phyloP scores from a whole-genome alignment of 2,797 vertebrate species.

The Sebastes iracundus region DNA sequence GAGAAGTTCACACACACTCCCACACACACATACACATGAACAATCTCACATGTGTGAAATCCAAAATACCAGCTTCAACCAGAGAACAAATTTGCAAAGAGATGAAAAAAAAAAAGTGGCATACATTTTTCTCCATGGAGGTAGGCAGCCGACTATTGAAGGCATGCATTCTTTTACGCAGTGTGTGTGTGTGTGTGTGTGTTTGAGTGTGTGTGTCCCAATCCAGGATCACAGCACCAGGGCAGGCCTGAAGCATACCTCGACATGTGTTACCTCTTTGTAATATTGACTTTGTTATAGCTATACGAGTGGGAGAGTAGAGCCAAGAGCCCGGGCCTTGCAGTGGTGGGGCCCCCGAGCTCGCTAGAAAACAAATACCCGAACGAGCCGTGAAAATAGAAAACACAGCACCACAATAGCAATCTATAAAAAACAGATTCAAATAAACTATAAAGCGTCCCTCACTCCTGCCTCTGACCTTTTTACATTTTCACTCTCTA shows the following conservation, averaged over 20 bases:
- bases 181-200: slow-evolving; percentile 40
- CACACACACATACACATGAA: slow-evolving; percentile 24
- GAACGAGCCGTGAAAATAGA: slow-evolving; percentile 69
- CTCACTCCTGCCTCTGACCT: slow-evolving; percentile 43
- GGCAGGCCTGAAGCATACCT: slow-evolving; percentile 80
- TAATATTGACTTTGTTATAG: slow-evolving; percentile 84
- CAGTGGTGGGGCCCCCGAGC: slow-evolving; percentile 70
- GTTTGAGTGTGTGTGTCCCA: slow-evolving; percentile 52
- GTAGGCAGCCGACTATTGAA: slow-evolving; percentile 48
- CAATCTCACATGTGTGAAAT: slow-evolving; percentile 56
- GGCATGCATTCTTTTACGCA: slow-evolving; percentile 45
- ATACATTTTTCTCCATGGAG: slow-evolving; percentile 53
- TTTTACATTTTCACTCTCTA: slow-evolving; percentile 46
- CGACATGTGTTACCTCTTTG: slow-evolving; percentile 86
- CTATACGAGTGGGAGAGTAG: slow-evolving; percentile 81
- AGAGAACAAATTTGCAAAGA: slow-evolving; percentile 63
- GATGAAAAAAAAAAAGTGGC: slow-evolving; percentile 25
- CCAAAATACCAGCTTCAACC: slow-evolving; percentile 45
- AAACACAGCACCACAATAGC: slow-evolving; percentile 70
- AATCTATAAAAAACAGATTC: slow-evolving; percentile 56
- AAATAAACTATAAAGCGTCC: slow-evolving; percentile 52
- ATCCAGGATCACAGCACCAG: slow-evolving; percentile 73
- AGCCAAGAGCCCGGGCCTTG: slow-evolving; percentile 70
- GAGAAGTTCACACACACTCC: slow-evolving; percentile 23
- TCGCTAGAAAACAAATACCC: slow-evolving; percentile 79